Evolutionary conservation across 2,888 invertebrate genomes (phyloP), one percentile per base, ranked within the genome.

Genomic region (Capitulum mitella): DNA sequence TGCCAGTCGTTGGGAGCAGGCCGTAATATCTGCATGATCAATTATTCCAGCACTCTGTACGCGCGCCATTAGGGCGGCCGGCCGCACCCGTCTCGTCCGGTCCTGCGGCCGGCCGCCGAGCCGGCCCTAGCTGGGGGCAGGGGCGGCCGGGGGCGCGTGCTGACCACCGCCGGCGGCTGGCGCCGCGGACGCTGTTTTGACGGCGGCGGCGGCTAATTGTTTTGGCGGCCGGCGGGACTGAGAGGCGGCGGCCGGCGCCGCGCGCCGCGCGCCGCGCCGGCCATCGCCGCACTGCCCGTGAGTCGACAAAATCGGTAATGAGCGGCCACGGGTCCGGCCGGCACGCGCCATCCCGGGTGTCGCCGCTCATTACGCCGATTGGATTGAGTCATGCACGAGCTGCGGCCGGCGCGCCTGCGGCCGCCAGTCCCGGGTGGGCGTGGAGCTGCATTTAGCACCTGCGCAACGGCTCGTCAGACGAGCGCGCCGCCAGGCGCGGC

Each of bases 201-300:
- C 64, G 16, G 19, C 64, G 14, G 32, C 12, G n/a, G n/a, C 64
- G 64, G 64, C 37, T 70, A 70, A 61, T 61, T 61, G 64, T 70
- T 37, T 34, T 3, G 61, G 61, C 61, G 29, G 58, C 14, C 14
- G 61, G 64, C 22, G 3, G 61, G 32, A 58, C 58, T 32, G 61
- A 32, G n/a, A 14, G 32, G 1, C 61, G 61, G 32, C 61, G 61
- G 3, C 16, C 32, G 12, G 32, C 37, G 6, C n/a, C 37, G 34
- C 34, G 3, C 32, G 16, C 34, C 19, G 37, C 32, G 6, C 34
- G 64, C 32, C 37, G 64, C 64, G 5, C 14, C 37, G 19, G 64
- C 64, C 64, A 70, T 70, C 37, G 37, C 64, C 64, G 22, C 19
- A 19, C 19, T 19, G 37, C 8, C 3, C 64, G 16, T 70, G 64